Percentiles rank a stretch among this genome's conserved stretches.
Conservation (phyloP, 2,113 vertebrate genomes). For the Semnornis frantzii region DNA sequence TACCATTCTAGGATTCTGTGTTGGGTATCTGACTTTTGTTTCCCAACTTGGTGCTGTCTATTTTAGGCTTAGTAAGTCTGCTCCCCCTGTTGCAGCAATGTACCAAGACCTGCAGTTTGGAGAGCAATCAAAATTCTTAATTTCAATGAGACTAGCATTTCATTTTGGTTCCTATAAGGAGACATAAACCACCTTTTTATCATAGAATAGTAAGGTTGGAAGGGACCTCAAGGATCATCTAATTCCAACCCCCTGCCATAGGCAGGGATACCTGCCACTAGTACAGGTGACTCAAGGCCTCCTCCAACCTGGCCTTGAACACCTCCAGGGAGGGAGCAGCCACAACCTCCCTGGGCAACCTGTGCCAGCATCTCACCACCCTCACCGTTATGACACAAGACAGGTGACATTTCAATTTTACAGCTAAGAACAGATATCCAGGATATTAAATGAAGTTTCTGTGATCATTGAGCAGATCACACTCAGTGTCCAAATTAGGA, state of each 20-base stretch:
- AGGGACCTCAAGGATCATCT: no score
- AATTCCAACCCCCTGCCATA: no score
- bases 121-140: background rate
- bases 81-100: background rate
- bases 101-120: background rate
- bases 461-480: background rate
- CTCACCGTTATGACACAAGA: background rate
- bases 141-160: background rate
- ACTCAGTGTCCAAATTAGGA: background rate
- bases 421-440: background rate
- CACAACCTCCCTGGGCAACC: no score
- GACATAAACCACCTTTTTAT: background rate
- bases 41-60: background rate
- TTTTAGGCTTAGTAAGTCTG: background rate
- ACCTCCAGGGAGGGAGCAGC: no score
- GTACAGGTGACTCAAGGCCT: no score
- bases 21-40: background rate
- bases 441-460: background rate
- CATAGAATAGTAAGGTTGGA: no score
- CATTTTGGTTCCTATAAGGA: background rate
- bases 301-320: no score
- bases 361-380: no score
- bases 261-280: no score
- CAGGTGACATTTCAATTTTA: background rate
- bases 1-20: no score